A percentile compares a stretch with the other conserved stretches of the same genome.
Conservation (phyloP, 2,113 vertebrate species). For the Dinomys branickii region DNA sequence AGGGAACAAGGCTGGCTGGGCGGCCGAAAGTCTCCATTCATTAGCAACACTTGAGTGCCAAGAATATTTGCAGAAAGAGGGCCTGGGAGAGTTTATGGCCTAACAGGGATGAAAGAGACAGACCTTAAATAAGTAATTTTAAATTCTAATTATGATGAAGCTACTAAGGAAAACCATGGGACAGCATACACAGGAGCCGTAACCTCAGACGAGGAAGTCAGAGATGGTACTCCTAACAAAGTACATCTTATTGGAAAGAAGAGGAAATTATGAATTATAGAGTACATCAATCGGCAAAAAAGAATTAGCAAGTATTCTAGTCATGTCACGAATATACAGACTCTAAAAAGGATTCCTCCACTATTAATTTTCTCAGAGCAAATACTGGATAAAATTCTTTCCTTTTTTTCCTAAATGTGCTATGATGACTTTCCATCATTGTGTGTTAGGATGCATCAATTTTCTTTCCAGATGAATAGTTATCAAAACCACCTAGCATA, state of each 20-base stretch:
- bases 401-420: slow-evolving; percentile 33
- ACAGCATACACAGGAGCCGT: not conserved
- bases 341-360: not conserved
- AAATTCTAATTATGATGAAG: not conserved
- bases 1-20: not conserved
- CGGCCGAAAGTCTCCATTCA: not conserved
- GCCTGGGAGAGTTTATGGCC: not conserved
- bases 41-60: not conserved
- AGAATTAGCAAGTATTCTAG: not conserved
- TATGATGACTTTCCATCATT: not conserved
- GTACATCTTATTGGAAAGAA: not conserved
- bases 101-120: not conserved
- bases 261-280: not conserved
- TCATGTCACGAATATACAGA: not conserved
- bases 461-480: slow-evolving; percentile 30
- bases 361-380: not conserved
- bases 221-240: not conserved
- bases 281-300: not conserved
- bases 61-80: not conserved
- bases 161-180: slow-evolving; percentile 48
- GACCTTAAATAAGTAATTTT: not conserved
- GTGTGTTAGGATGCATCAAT: not conserved
- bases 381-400: slow-evolving; percentile 1
- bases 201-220: not conserved
- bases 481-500: not conserved